Evolutionary conservation across 2,113 vertebrate species (phyloP).

Genomic region (Smithornis capensis): DNA sequence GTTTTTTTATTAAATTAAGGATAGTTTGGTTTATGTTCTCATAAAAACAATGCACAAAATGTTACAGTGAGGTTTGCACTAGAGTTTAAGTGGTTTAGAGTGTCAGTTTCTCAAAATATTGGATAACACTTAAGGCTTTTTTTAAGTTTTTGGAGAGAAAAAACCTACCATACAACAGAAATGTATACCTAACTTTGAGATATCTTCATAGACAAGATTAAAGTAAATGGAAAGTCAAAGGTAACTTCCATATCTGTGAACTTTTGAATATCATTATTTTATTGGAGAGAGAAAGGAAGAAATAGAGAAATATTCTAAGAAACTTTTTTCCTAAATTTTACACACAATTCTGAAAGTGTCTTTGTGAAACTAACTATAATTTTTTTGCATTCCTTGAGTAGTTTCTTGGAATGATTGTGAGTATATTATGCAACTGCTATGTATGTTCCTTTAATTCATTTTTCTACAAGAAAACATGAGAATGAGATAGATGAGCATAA

Average conservation of each 20-base stretch:
- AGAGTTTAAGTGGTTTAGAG: background rate
- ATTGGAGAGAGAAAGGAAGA: background rate
- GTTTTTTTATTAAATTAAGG: background rate
- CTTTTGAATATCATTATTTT: background rate
- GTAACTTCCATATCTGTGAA: background rate
- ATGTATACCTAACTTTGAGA: background rate
- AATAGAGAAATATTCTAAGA: background rate
- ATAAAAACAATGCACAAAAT: background rate
- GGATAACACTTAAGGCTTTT: background rate
- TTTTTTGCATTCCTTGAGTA: background rate
- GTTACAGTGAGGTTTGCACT: background rate
- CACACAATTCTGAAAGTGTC: background rate
- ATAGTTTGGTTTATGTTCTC: background rate
- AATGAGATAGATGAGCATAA: background rate
- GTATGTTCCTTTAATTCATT: background rate
- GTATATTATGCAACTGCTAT: background rate
- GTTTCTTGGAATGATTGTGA: background rate
- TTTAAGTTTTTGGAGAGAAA: background rate
- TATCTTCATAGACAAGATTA: background rate
- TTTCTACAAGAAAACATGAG: background rate
- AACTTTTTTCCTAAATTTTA: background rate
- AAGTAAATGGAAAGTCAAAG: background rate
- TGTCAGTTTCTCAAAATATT: background rate
- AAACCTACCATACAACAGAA: background rate
- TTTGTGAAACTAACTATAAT: background rate